Evolutionary conservation across 2,113 vertebrate species (phyloP).

Genomic region (Climacteris rufus): DNA sequence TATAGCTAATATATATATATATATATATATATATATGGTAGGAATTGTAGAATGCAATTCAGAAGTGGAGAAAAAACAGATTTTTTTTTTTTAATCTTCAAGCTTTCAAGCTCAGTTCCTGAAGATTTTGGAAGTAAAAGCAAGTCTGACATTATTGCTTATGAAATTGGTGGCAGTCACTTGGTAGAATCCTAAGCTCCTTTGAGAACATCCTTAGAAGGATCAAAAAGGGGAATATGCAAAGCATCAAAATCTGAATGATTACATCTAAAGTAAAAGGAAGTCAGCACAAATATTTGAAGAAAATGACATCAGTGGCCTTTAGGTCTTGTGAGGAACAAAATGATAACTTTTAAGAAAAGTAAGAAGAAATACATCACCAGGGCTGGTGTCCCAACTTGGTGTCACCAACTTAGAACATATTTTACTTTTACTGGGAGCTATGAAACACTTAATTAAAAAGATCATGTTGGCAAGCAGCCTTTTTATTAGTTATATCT

Average conservation of each 20-base stretch:
- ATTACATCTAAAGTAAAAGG: neutral
- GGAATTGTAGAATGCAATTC: no score
- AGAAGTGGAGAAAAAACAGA: no score
- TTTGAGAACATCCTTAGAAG: neutral
- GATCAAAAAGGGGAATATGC: neutral
- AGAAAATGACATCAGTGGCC: neutral
- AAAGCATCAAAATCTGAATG: neutral
- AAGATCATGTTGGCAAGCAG: neutral
- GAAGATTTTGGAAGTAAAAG: no score
- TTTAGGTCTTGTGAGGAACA: neutral
- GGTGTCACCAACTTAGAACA: neutral
- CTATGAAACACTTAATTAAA: conserved; percentile 32
- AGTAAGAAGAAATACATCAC: neutral
- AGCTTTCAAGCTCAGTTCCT: no score
- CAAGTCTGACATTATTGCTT: neutral
- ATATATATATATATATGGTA: no score
- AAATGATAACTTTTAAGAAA: neutral
- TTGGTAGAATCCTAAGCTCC: neutral
- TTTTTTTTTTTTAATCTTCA: no score
- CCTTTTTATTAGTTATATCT: conserved; percentile 26
- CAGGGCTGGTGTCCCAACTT: neutral
- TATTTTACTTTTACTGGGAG: conserved; percentile 4
- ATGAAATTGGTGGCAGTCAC: neutral
- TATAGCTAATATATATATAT: no score
- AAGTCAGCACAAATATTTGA: fast-evolving